These are phyloP conservation scores for Drosophila recens DNA, from an alignment of 2,888 invertebrate genomes.

Conservation along the genomic window DNA sequence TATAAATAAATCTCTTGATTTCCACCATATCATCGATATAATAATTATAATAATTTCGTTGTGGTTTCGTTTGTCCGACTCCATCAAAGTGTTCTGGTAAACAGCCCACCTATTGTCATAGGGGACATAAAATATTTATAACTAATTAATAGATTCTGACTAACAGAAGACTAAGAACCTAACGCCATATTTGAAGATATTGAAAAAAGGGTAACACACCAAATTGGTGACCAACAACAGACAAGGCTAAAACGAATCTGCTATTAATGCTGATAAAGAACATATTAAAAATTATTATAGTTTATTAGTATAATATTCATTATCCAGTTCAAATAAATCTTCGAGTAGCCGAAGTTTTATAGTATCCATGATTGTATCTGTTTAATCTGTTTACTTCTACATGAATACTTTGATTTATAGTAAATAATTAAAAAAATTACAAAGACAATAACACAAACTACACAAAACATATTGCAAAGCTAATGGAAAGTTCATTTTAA, in stretches of 20 bases:
- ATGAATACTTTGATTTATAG: conserved; percentile 12
- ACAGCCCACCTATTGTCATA: not conserved
- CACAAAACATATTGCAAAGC: conserved; percentile 8
- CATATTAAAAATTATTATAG: not conserved
- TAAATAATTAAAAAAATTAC: conserved; percentile 1
- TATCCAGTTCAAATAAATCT: not conserved
- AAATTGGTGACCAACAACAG: not conserved
- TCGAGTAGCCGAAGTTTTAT: conserved; percentile 13
- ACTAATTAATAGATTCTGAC: not conserved
- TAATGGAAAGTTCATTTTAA: conserved; percentile 6
- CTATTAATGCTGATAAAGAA: not conserved
- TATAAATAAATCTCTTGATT: not conserved
- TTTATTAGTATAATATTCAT: not conserved
- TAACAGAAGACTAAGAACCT: not conserved
- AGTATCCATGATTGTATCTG: conserved; percentile 26
- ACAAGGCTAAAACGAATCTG: not conserved
- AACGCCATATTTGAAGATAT: too few species aligned
- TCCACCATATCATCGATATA: not conserved
- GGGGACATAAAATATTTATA: not conserved
- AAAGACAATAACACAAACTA: conserved; percentile 18
- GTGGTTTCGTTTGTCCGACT: not conserved
- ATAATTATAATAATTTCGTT: not conserved
- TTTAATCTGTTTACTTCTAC: not conserved
- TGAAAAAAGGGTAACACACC: not conserved
- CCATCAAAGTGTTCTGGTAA: conserved; percentile 6